Percentiles rank a stretch among this genome's conserved stretches.
phyloP scores from a whole-genome alignment of 2,797 vertebrate genomes.

The Geotria australis region DNA sequence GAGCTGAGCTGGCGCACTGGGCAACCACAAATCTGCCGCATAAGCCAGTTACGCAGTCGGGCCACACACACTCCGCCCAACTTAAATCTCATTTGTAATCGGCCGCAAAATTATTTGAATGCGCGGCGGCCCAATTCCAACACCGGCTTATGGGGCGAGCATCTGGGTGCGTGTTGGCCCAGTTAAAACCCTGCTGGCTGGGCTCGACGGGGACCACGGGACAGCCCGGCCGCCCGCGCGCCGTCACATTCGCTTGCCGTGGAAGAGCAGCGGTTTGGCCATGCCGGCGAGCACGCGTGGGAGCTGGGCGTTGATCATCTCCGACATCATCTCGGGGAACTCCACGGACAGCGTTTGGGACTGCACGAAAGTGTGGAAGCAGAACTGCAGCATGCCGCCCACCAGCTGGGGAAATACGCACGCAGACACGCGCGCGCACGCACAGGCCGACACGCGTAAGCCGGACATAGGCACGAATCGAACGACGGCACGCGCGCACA shows the following conservation, averaged over 20 bases:
- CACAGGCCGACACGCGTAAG: not conserved
- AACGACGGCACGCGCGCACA: constrained; percentile 1
- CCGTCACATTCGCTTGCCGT: constrained; percentile 38
- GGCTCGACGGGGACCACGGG: no score
- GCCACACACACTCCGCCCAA: no score
- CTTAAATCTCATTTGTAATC: no score
- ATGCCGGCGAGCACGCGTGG: constrained; percentile 91
- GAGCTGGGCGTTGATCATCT: constrained; percentile 78
- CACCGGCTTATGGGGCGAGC: no score
- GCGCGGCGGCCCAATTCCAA: no score
- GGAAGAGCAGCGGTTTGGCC: constrained; percentile 87
- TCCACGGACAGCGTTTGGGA: constrained; percentile 70
- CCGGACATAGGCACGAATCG: not conserved
- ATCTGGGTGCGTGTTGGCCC: no score
- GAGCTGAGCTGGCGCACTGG: no score
- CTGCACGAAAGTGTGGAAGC: constrained; percentile 82
- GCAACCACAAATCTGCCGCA: no score
- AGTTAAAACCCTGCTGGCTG: no score
- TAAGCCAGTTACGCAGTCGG: no score
- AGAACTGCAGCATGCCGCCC: constrained; percentile 84
- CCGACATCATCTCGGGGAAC: constrained; percentile 98
- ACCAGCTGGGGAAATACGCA: constrained; percentile 32
- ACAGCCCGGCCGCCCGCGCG: no score
- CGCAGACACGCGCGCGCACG: constrained; percentile 2
- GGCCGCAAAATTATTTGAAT: no score